Conservation (phyloP, 37 sponge, comb jelly and placozoan species). For the Ianthella basta region DNA sequence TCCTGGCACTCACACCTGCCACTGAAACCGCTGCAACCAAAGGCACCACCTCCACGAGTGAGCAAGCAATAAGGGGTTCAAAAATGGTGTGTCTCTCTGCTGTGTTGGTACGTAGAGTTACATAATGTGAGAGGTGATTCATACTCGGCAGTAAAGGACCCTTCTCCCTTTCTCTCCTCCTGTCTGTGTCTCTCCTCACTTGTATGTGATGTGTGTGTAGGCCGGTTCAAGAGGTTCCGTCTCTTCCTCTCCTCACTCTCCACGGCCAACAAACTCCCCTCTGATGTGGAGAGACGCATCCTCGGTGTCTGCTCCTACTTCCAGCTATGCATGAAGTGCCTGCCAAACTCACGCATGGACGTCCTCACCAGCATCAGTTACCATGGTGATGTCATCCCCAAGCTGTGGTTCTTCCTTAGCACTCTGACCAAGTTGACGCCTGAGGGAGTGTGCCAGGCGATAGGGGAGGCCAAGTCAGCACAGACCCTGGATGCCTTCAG, state of each 20-base stretch:
- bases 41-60: too few relatives aligned
- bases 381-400: slow-evolving; percentile 54
- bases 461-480: slow-evolving; percentile 19
- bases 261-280: slow-evolving; percentile 7
- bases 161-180: too few relatives aligned
- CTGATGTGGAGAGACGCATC: slow-evolving; percentile 5
- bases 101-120: too few relatives aligned
- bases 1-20: slow-evolving; percentile 59
- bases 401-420: slow-evolving; percentile 68
- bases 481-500: slow-evolving; percentile 25
- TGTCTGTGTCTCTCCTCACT: too few relatives aligned
- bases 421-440: slow-evolving; percentile 30
- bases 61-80: too few relatives aligned
- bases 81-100: too few relatives aligned
- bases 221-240: slow-evolving; percentile 13
- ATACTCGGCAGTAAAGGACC: too few relatives aligned
- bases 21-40: neutral
- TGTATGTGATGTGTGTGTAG: neutral
- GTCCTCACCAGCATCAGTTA: slow-evolving; percentile 75
- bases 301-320: slow-evolving; percentile 22
- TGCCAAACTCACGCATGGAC: slow-evolving; percentile 49
- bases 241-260: slow-evolving; percentile 19
- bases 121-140: too few relatives aligned
- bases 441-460: slow-evolving; percentile 30
- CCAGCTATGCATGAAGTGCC: slow-evolving; percentile 33